These are phyloP conservation scores for Hypanus sabinus DNA, from an alignment of 2,113 vertebrate genomes.

Conservation along the genomic window DNA sequence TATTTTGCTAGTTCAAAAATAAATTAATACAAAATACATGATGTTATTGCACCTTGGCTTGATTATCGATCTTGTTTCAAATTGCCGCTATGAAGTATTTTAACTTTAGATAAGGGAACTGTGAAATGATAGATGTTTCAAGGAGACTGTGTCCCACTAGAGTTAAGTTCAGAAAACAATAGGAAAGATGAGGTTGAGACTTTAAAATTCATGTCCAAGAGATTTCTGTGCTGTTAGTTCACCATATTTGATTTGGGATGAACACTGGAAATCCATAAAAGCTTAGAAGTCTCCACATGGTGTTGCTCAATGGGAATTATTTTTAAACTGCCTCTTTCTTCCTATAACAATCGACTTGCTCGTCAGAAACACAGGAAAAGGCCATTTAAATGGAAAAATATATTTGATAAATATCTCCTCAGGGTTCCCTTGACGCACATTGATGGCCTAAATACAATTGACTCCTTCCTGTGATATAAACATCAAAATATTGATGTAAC, in stretches of 20 bases:
- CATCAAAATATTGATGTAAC: neutral
- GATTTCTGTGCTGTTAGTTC: constrained; percentile 3
- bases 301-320: neutral
- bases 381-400: neutral
- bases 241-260: neutral
- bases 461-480: neutral
- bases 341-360: neutral
- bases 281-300: neutral
- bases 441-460: neutral
- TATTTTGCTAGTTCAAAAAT: neutral
- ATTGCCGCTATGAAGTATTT: neutral
- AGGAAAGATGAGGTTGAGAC: neutral
- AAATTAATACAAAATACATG: neutral
- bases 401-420: neutral
- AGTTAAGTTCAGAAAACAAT: neutral
- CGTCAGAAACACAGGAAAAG: neutral
- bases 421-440: neutral
- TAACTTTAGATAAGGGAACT: neutral
- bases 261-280: neutral
- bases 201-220: neutral
- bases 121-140: neutral
- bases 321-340: neutral
- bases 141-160: neutral
- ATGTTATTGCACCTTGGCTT: neutral
- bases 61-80: neutral